phyloP scores from a whole-genome alignment of 2,797 vertebrate genomes.

The Arctocebus calabarensis region DNA sequence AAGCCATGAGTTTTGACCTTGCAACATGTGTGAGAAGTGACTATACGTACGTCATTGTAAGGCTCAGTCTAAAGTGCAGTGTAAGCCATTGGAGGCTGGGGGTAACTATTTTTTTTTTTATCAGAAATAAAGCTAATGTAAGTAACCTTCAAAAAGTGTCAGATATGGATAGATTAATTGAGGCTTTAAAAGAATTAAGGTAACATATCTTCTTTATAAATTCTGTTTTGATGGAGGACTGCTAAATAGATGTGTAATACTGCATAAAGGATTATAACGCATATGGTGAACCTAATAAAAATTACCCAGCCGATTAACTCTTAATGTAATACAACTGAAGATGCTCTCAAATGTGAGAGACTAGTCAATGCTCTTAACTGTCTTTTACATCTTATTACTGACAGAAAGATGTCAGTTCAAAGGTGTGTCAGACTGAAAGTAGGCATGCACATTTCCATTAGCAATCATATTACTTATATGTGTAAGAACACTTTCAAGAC shows the following conservation, averaged over 20 bases:
- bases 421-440: not conserved
- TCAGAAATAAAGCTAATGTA: not conserved
- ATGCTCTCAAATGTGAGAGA: not conserved
- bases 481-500: not conserved
- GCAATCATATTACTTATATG: not conserved
- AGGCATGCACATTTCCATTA: not conserved
- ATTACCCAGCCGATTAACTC: not conserved
- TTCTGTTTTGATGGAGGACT: not conserved
- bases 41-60: not conserved
- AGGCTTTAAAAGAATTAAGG: not conserved
- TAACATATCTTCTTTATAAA: not conserved
- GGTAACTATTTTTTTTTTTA: not conserved
- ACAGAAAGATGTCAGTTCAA: not conserved
- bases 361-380: not conserved
- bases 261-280: not conserved
- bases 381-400: not conserved
- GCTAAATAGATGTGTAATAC: conserved; percentile 17
- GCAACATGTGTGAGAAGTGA: not conserved
- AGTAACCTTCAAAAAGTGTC: not conserved
- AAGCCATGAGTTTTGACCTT: not conserved
- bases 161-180: not conserved
- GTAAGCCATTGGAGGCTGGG: not conserved
- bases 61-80: not conserved
- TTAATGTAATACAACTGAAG: not conserved
- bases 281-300: not conserved